These are phyloP conservation scores for Macrophya annulata DNA, from an alignment of 2,888 invertebrate species.

Conservation along the genomic window DNA sequence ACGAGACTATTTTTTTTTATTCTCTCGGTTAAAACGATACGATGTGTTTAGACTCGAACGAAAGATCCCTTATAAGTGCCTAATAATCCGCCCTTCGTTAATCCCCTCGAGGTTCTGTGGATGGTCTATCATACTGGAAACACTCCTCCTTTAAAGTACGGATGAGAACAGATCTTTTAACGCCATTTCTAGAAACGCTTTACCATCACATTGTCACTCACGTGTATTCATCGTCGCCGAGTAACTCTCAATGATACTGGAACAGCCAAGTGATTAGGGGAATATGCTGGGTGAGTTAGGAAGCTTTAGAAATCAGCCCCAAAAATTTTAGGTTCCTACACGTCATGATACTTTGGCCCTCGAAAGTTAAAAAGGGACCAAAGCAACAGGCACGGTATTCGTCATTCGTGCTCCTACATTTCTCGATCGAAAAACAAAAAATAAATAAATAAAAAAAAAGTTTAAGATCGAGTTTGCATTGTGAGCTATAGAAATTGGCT, in stretches of 20 bases:
- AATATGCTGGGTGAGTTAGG: constrained; percentile 63
- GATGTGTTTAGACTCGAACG: not conserved
- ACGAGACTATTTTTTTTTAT: constrained; percentile 42
- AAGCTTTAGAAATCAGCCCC: constrained; percentile 25
- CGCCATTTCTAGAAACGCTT: constrained; percentile 67
- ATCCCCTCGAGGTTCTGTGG: constrained; percentile 71
- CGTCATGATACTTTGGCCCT: constrained; percentile 41
- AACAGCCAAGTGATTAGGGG: constrained; percentile 72
- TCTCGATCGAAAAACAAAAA: not conserved
- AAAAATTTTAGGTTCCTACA: constrained; percentile 23
- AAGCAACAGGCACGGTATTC: constrained; percentile 27
- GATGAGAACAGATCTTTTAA: not conserved
- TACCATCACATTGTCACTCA: constrained; percentile 65
- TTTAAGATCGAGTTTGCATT: not conserved
- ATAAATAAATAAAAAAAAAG: too few species aligned
- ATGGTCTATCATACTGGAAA: not conserved
- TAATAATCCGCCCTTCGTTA: constrained; percentile 75
- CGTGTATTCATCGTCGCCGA: constrained; percentile 59
- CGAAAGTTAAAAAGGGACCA: constrained; percentile 29
- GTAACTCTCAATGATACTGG: constrained; percentile 77
- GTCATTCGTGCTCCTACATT: not conserved
- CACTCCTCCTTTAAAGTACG: not conserved
- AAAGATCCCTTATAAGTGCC: constrained; percentile 72
- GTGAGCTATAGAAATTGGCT: not conserved
- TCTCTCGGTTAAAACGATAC: not conserved